Evolutionary conservation across 2,888 invertebrate genomes (phyloP).

Genomic region (Taenaris catops): DNA sequence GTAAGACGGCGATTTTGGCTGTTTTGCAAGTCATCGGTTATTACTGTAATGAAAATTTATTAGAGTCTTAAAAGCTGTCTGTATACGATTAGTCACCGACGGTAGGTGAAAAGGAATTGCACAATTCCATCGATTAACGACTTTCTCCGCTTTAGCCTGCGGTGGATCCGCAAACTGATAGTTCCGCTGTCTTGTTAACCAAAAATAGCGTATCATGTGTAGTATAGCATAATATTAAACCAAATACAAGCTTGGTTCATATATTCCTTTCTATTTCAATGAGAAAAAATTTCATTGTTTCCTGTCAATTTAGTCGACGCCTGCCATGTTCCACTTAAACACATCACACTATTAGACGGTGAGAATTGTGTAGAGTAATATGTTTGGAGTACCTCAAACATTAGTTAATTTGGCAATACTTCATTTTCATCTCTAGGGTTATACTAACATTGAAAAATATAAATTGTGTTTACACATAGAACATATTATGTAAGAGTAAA

Average conservation of each 20-base stretch:
- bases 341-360: no score
- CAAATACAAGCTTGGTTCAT: no score
- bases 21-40: conserved; percentile 19
- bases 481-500: no score
- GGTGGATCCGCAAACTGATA: conserved; percentile 5
- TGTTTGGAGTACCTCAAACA: no score
- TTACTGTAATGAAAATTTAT: conserved; percentile 14
- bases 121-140: conserved; percentile 18
- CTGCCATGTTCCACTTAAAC: no score
- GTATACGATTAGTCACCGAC: conserved; percentile 11
- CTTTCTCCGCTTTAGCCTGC: conserved; percentile 18
- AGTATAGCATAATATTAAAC: no score
- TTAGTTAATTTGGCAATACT: no score
- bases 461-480: no score
- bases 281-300: neutral
- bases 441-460: no score
- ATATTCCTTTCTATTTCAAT: neutral
- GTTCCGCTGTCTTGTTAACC: neutral
- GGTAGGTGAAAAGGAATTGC: conserved; percentile 17
- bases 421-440: no score
- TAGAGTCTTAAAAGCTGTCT: conserved; percentile 6
- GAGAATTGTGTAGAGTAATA: no score
- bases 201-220: conserved; percentile 4
- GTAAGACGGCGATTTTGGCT: conserved; percentile 4
- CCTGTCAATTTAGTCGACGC: no score